Conservation (phyloP, 2,888 invertebrate species). For the Machimus rusticus region DNA sequence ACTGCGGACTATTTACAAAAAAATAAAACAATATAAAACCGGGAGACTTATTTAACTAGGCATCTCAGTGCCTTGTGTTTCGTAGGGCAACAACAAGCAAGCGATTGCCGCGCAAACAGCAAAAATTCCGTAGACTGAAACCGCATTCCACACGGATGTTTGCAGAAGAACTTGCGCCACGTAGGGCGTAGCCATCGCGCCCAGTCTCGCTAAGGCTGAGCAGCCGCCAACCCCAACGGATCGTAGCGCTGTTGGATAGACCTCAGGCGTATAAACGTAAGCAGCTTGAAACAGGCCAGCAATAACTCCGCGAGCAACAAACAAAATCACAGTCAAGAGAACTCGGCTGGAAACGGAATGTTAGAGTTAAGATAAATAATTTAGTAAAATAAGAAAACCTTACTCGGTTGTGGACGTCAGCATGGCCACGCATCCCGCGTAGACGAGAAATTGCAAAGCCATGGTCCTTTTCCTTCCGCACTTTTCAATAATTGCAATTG, state of each 20-base stretch:
- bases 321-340: constrained; percentile 81
- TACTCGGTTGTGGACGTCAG: constrained; percentile 77
- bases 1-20: constrained; percentile 3
- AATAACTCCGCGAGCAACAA: constrained; percentile 88
- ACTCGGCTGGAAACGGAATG: constrained; percentile 68
- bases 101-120: constrained; percentile 69
- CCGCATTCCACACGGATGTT: constrained; percentile 66
- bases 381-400: constrained; percentile 34
- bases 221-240: constrained; percentile 93
- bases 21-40: neutral
- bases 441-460: constrained; percentile 90
- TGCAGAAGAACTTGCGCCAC: constrained; percentile 85
- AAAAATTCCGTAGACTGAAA: constrained; percentile 69
- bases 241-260: constrained; percentile 87
- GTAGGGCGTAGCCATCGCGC: constrained; percentile 93
- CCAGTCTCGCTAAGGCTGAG: constrained; percentile 88
- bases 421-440: constrained; percentile 78
- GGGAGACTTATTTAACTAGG: neutral
- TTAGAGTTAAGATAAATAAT: neutral
- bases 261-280: constrained; percentile 95
- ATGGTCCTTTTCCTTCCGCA: constrained; percentile 91
- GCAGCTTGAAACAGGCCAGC: constrained; percentile 95
- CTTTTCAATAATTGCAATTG: constrained; percentile 87
- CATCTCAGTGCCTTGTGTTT: constrained; percentile 65
- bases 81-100: constrained; percentile 71